Base-by-base conservation (phyloP, 2,888 invertebrate genomes). In the Agonum fuliginosum region DNA sequence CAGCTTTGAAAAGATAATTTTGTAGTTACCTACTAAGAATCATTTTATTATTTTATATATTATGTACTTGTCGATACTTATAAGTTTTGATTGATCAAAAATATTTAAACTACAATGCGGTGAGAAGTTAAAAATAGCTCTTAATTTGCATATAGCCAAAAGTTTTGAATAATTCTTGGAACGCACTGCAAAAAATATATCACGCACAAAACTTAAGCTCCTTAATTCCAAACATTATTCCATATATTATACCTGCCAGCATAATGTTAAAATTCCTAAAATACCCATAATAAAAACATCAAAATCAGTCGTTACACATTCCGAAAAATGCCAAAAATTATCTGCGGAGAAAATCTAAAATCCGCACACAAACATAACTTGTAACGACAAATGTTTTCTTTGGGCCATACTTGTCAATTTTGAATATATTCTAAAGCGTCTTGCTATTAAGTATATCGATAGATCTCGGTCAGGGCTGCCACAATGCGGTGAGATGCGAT, bases 401-500 rank as follows among this genome's bases (percentile, higher is more conserved):
- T 46, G 46, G 37, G 2, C 30, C 27, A 24, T 48, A 27, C 24
- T 27, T 62, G 58, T 62, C 58, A 62, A 62, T 62, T 62, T 62
- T 1, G 17, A 62, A 62, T 27, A 62, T 62, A 34, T 30, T 27
- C 58, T 17, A n/a, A 24, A 41, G 41, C 8, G 41, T 70, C 19
- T 30, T n/a, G 19, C 34, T 17, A 70, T 70, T 70, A 70, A 70
- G 48, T 17, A 19, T 70, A 70, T 70, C 70, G 70, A 70, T 70
- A 43, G 48, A 70, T 70, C 70, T 70, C 48, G 46, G 48, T 8
- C 43, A 48, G 70, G 17, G 48, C 8, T 17, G 12, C 70, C 30
- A 70, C 46, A 70, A 70, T 70, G 27, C 27, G 30, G 30, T 30
- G 14, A 48, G 30, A 30, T 27, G 70, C 30, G 70, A 70, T 46